Evolutionary conservation across 2,113 vertebrate species (phyloP).

Genomic region (Phylloscopus whistleri): DNA sequence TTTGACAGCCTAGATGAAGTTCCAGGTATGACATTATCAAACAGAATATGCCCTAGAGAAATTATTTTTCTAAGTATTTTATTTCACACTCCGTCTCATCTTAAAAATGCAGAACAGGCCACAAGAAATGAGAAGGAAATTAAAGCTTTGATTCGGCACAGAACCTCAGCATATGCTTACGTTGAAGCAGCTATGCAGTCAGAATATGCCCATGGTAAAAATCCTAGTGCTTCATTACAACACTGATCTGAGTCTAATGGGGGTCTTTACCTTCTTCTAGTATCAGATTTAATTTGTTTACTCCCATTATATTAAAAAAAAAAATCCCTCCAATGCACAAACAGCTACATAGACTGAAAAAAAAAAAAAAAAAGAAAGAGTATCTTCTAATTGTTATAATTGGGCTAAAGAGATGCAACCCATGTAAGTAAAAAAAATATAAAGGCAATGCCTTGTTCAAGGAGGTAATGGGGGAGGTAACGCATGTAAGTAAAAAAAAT

Average conservation of each 20-base stretch:
- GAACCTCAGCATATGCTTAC: background rate
- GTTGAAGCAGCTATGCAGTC: background rate
- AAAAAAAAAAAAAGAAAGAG: background rate
- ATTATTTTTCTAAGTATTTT: conserved; percentile 61
- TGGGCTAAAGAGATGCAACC: background rate
- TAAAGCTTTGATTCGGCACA: background rate
- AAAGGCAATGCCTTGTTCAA: background rate
- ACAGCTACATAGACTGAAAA: background rate
- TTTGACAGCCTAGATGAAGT: conserved; percentile 65
- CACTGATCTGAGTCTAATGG: background rate
- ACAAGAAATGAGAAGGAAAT: conserved; percentile 32
- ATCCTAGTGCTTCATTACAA: background rate
- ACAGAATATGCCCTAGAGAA: conserved; percentile 63
- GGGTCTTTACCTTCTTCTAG: background rate
- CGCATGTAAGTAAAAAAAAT: background rate
- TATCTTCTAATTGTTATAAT: background rate
- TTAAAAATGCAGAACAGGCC: conserved; percentile 54
- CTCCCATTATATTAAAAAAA: background rate
- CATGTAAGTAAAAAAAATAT: background rate
- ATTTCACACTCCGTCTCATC: conserved; percentile 27
- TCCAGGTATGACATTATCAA: conserved; percentile 65
- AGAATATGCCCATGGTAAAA: background rate
- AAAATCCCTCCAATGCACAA: background rate
- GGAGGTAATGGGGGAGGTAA: no score
- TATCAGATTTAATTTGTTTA: background rate